A percentile compares a stretch with the other conserved stretches of the same genome.
Evolutionary conservation across 2,797 vertebrate genomes (phyloP).

Genomic region (Chelonia mydas): DNA sequence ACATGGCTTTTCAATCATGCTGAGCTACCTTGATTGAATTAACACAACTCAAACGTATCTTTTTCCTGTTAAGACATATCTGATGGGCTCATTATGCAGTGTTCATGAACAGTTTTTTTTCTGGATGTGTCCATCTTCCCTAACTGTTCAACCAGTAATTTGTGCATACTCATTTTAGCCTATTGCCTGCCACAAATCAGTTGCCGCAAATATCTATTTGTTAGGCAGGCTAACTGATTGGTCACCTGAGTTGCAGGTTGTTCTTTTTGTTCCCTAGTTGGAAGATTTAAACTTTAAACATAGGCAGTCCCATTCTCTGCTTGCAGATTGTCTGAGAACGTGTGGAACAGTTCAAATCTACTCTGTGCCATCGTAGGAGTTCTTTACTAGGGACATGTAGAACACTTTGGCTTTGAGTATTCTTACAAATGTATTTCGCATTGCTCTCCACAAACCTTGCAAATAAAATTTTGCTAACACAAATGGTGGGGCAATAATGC

Average conservation of each 20-base stretch:
- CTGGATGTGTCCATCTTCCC: constrained; percentile 21
- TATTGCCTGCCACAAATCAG: neutral
- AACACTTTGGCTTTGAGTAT: neutral
- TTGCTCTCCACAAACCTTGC: too few species aligned
- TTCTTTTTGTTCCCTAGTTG: constrained; percentile 51
- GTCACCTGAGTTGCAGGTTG: constrained; percentile 36
- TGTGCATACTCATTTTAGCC: constrained; percentile 50
- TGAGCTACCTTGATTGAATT: constrained; percentile 12
- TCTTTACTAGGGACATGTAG: neutral
- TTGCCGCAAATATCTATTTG: neutral
- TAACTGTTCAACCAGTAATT: constrained; percentile 38
- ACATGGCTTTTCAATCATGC: constrained; percentile 37
- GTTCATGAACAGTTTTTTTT: constrained; percentile 4
- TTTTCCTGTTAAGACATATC: constrained; percentile 25
- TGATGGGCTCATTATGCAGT: constrained; percentile 29
- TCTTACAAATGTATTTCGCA: neutral
- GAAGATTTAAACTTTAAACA: constrained; percentile 51
- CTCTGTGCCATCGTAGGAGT: neutral
- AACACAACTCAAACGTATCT: neutral
- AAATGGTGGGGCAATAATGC: neutral
- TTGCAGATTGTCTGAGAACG: constrained; percentile 47
- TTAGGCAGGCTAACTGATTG: neutral
- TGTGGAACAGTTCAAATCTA: constrained; percentile 27
- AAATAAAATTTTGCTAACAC: neutral
- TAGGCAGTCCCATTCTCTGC: constrained; percentile 28